A percentile compares a stretch with the other conserved stretches of the same genome.
Evolutionary conservation across 1,140 invertebrate genomes (phyloP).

Genomic region (Drosophila hydei): DNA sequence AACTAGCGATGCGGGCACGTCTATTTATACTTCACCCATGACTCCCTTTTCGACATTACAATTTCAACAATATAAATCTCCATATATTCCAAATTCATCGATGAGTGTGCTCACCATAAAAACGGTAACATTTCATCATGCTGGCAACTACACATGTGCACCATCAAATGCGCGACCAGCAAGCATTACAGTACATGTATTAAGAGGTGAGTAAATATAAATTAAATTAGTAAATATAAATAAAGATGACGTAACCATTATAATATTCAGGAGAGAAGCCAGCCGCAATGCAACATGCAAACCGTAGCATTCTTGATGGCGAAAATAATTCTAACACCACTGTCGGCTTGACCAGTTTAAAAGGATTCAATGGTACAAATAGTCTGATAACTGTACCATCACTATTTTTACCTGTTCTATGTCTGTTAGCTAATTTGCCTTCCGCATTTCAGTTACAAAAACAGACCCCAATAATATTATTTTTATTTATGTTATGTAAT

Average conservation of each 20-base stretch:
- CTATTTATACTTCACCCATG: slow-evolving; percentile 29
- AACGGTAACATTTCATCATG: slow-evolving; percentile 83
- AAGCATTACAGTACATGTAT: slow-evolving; percentile 89
- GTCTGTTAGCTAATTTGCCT: slow-evolving; percentile 44
- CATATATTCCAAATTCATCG: slow-evolving; percentile 68
- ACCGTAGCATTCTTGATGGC: slow-evolving; percentile 82
- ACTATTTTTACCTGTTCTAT: slow-evolving; percentile 42
- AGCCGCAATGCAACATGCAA: slow-evolving; percentile 88
- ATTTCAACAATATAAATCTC: slow-evolving; percentile 75
- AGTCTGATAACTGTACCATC: slow-evolving; percentile 38
- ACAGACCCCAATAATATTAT: slow-evolving; percentile 36
- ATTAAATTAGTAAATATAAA: too few species aligned
- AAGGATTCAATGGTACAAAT: slow-evolving; percentile 51
- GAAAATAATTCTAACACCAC: slow-evolving; percentile 64
- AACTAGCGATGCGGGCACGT: slow-evolving; percentile 6
- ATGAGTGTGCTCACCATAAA: slow-evolving; percentile 79
- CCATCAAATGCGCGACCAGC: slow-evolving; percentile 89
- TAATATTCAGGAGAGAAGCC: slow-evolving; percentile 86
- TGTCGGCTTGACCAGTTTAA: slow-evolving; percentile 53
- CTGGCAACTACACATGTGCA: slow-evolving; percentile 89
- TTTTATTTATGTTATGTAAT: slow-evolving; percentile 44
- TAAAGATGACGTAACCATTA: not conserved
- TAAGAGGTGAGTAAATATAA: slow-evolving; percentile 79
- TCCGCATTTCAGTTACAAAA: slow-evolving; percentile 40
- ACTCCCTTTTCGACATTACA: slow-evolving; percentile 38